Evolutionary conservation across 2,797 vertebrate species (phyloP).

Genomic region (Periophthalmus magnuspinnatus): DNA sequence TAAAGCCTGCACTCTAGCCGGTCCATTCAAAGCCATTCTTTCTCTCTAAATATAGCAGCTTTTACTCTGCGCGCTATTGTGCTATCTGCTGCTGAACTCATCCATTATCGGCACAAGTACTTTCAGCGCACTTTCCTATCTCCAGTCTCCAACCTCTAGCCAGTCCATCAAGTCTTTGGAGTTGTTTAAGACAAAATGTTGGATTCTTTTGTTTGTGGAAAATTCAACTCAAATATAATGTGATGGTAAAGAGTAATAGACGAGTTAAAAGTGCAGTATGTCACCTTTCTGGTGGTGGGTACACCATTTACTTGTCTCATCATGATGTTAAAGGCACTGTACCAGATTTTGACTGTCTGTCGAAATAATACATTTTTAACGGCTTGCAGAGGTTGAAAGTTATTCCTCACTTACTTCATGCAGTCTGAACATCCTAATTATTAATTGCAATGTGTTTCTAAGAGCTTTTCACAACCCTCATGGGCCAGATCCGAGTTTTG

Average conservation of each 20-base stretch:
- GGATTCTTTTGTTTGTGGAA: neutral
- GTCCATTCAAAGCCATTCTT: slow-evolving; percentile 45
- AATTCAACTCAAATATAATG: neutral
- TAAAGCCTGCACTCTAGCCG: slow-evolving; percentile 25
- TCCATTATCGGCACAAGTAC: slow-evolving; percentile 43
- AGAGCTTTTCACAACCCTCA: no score
- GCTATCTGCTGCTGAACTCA: slow-evolving; percentile 28
- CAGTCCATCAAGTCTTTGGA: slow-evolving; percentile 7
- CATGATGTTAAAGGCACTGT: no score
- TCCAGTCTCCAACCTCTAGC: slow-evolving; percentile 27
- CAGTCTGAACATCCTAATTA: no score
- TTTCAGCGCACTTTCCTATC: slow-evolving; percentile 23
- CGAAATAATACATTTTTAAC: no score
- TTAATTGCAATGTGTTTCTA: no score
- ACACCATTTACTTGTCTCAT: no score
- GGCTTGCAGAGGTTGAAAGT: no score
- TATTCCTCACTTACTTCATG: no score
- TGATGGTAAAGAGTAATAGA: neutral
- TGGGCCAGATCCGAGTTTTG: no score
- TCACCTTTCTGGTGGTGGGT: no score
- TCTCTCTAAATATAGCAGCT: slow-evolving; percentile 39
- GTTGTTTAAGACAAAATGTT: slow-evolving; percentile 12
- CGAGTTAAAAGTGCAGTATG: no score
- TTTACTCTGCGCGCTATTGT: slow-evolving; percentile 33
- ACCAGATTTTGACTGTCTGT: no score